Evolutionary conservation across 2,888 invertebrate genomes (phyloP), one percentile per base, ranked within the genome.

Genomic region (Archaeoteleia sp.): DNA sequence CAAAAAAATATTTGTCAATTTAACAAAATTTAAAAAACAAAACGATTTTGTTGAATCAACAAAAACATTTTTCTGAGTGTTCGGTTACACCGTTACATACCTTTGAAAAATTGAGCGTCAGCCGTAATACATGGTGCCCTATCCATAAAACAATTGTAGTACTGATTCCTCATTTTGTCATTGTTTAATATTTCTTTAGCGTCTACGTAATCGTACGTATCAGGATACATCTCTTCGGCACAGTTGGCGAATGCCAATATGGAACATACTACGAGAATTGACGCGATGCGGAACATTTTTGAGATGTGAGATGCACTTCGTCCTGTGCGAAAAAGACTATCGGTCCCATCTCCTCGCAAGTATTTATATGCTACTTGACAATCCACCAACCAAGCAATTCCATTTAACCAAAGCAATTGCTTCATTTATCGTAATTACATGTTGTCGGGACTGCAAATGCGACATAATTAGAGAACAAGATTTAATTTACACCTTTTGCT

Each of bases 61-160:
- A n/a, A n/a, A n/a, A n/a, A n/a, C n/a, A n/a, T n/a, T n/a, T n/a
- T n/a, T n/a, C n/a, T n/a, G n/a, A n/a, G n/a, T n/a, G n/a, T n/a
- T n/a, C n/a, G n/a, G n/a, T n/a, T n/a, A n/a, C n/a, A n/a, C 3
- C 23, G 6, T 5, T n/a, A 15, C 2, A 14, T 60, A 76, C 76
- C 71, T 76, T 71, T 75, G 37, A 74, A 73, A 6, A 72, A 75
- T 43, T 53, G 57, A 1, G 74, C 70, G 25, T 75, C 79, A 0
- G 66, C 58, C 5, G 77, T 73, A 7, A 73, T n/a, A 57, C 79
- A 79, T 0, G 76, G 74, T 45, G 67, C 72, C 1, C 42, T 62
- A 12, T 76, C 80, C 60, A 79, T 67, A 32, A 81, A 74, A 40
- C 82, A 83, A 0, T 70, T 55, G 37, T 80, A 79, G 53, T 82